Percentiles rank a stretch among this genome's conserved stretches.
phyloP scores from a whole-genome alignment of 2,113 vertebrate species.

The Chloropsis hardwickii region DNA sequence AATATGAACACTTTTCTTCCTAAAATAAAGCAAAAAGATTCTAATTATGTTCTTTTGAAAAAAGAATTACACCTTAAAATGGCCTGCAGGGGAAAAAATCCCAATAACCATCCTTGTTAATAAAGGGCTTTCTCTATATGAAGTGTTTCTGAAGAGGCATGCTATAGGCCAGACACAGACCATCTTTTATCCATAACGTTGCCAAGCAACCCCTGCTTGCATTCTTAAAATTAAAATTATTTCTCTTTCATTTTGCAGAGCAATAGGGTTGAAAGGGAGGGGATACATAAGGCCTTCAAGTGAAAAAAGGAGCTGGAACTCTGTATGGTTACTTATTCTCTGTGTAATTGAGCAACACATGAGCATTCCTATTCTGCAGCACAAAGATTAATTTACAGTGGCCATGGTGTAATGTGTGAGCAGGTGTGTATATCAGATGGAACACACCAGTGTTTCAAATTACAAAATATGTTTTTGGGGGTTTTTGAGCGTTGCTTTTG shows the following conservation, averaged over 20 bases:
- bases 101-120: background rate
- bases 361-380: background rate
- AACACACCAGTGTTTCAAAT: background rate
- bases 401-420: background rate
- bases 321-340: background rate
- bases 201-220: constrained; percentile 39
- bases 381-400: background rate
- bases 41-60: background rate
- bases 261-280: background rate
- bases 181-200: background rate
- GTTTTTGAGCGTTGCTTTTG: background rate
- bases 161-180: background rate
- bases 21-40: background rate
- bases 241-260: background rate
- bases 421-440: background rate
- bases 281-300: background rate
- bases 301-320: background rate
- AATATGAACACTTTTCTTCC: background rate
- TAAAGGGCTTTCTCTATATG: background rate
- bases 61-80: background rate
- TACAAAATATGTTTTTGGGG: background rate
- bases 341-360: background rate
- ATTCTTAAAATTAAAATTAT: constrained; percentile 22
- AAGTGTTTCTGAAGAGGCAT: background rate
- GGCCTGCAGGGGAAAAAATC: background rate